phyloP scores from a whole-genome alignment of 2,797 vertebrate species.

The Epinephelus awoara region DNA sequence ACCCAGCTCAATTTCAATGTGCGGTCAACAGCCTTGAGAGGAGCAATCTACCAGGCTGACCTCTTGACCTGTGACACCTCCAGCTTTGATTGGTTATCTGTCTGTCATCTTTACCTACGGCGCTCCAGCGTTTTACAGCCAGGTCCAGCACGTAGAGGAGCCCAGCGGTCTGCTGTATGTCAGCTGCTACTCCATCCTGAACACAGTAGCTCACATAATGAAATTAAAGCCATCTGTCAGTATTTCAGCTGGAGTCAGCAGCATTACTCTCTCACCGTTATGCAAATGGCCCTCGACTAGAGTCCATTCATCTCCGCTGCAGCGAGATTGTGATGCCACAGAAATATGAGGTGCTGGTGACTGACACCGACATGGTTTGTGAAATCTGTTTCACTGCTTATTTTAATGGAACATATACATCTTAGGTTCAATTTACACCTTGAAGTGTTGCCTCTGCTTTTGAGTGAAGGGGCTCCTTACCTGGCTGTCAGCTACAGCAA shows the following conservation, averaged over 20 bases:
- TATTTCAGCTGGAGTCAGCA: constrained; percentile 74
- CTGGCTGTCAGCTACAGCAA: constrained; percentile 4
- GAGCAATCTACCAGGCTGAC: constrained; percentile 59
- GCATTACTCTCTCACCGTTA: constrained; percentile 50
- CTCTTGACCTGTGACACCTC: constrained; percentile 43
- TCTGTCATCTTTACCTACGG: constrained; percentile 38
- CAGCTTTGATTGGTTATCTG: constrained; percentile 52
- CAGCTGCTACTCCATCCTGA: constrained; percentile 42
- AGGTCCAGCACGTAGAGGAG: constrained; percentile 10
- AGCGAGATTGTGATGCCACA: not conserved
- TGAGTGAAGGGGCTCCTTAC: constrained; percentile 6
- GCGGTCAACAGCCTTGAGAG: constrained; percentile 62
- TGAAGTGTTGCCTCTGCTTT: constrained; percentile 12
- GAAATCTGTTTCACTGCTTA: constrained; percentile 39
- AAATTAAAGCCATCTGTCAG: constrained; percentile 75
- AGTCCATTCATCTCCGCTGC: constrained; percentile 41
- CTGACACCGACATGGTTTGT: constrained; percentile 39
- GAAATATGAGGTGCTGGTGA: constrained; percentile 38
- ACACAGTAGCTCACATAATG: constrained; percentile 67
- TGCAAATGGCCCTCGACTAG: constrained; percentile 60
- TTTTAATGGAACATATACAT: constrained; percentile 54
- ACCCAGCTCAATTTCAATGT: constrained; percentile 51
- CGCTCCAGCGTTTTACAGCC: constrained; percentile 21
- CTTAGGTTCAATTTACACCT: not conserved
- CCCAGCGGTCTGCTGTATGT: constrained; percentile 27